These are phyloP conservation scores for Chascanopsetta lugubris DNA, from an alignment of 2,113 vertebrate species.

Conservation along the genomic window DNA sequence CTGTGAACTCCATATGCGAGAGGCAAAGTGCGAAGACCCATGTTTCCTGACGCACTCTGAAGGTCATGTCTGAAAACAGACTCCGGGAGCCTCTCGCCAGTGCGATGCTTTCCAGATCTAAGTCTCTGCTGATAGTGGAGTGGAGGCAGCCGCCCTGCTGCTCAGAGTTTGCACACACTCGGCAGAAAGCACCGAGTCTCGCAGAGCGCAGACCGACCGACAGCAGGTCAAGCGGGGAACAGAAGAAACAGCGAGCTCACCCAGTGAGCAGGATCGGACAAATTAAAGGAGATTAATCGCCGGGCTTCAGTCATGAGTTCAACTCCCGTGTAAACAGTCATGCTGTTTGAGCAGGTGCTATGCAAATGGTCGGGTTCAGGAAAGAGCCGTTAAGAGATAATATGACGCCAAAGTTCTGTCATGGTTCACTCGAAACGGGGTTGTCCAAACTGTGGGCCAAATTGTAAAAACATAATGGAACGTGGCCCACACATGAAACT, in stretches of 20 bases:
- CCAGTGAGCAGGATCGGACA: constrained; percentile 26
- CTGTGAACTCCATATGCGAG: no score
- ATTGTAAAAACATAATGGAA: no score
- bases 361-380: not conserved
- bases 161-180: constrained; percentile 10
- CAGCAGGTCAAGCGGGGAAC: constrained; percentile 7
- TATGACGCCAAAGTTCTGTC: constrained; percentile 12
- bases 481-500: no score
- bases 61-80: no score
- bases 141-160: constrained; percentile 9
- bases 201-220: constrained; percentile 18
- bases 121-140: constrained; percentile 22
- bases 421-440: constrained; percentile 17
- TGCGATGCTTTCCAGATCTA: constrained; percentile 20
- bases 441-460: no score
- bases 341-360: constrained; percentile 19
- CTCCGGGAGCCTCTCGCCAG: not conserved
- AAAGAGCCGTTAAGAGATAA: constrained; percentile 19
- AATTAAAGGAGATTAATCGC: constrained; percentile 40
- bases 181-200: constrained; percentile 21
- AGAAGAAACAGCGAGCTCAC: not conserved
- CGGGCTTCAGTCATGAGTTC: constrained; percentile 28
- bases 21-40: no score
- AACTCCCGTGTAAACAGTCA: constrained; percentile 31
- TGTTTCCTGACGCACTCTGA: no score